These are phyloP conservation scores for Lates calcarifer DNA, from an alignment of 2,113 vertebrate genomes.

Conservation along the genomic window DNA sequence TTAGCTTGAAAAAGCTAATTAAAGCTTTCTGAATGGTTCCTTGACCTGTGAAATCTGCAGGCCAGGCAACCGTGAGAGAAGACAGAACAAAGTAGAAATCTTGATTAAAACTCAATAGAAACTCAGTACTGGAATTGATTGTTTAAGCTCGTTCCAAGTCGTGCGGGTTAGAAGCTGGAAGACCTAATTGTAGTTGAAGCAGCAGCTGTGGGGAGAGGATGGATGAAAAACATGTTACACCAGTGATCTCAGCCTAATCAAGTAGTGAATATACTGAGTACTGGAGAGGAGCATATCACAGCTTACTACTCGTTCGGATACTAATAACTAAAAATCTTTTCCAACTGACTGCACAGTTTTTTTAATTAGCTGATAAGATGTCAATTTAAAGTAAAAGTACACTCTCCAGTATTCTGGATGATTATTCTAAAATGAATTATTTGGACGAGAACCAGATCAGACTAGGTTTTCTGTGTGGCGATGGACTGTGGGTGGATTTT, in stretches of 20 bases:
- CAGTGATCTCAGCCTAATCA: conserved; percentile 2
- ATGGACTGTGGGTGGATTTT: too few relatives aligned
- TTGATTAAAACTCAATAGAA: conserved; percentile 77
- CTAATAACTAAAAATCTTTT: too few relatives aligned
- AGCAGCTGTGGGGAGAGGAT: conserved; percentile 14
- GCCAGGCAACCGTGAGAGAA: conserved; percentile 64
- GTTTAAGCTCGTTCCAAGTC: conserved; percentile 60
- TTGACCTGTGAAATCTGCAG: conserved; percentile 78
- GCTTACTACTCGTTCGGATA: neutral
- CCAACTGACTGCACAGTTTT: too few relatives aligned
- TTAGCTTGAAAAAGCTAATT: conserved; percentile 82
- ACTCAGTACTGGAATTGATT: conserved; percentile 65
- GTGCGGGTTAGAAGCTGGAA: conserved; percentile 17
- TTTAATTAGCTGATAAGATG: too few relatives aligned
- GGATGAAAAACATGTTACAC: conserved; percentile 23
- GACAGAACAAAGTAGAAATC: conserved; percentile 75
- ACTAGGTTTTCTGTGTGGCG: too few relatives aligned
- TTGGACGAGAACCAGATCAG: too few relatives aligned
- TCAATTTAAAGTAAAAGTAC: too few relatives aligned
- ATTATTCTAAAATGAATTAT: too few relatives aligned
- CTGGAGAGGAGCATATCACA: neutral
- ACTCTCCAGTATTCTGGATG: too few relatives aligned
- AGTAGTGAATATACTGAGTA: conserved; percentile 9
- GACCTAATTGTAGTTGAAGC: conserved; percentile 54
- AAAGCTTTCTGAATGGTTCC: conserved; percentile 80